Evolutionary conservation across 1,140 invertebrate species (phyloP), one percentile per base, ranked within the genome.

Genomic region (Tetramorium simillimum): DNA sequence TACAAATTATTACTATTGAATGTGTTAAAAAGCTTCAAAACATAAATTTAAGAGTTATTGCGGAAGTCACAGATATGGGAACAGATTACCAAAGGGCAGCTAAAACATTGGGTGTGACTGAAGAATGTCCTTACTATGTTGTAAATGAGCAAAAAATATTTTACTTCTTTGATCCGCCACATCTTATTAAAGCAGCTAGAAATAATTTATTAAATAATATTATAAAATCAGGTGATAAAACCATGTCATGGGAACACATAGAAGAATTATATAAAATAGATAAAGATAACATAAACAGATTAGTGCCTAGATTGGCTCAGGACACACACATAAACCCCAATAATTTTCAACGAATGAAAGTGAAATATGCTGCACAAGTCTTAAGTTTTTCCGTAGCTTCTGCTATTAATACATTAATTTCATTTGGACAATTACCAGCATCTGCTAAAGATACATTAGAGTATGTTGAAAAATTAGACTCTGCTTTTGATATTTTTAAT

Each of bases 371-470:
- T 33, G 28, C 2, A n/a, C n/a, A n/a, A n/a, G n/a, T n/a, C n/a
- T 33, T 2, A 60, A 76, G 56, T 76, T 58, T 43, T 60, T 28
- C 37, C 46, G 73, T 76, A 43, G 73, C 56, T 76, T 76, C 21
- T 43, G 73, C 56, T 60, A 43, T 60, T 43, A 60, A 60, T 60
- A 24, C 16, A 0, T 40, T 76, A 37, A 43, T 60, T 33, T 24
- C 21, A 18, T 37, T 76, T 60, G 73, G 37, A 60, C 53, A 12
- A 28, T 76, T 76, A 9, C 37, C 56, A 2, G 33, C 12, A 60
- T 43, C 56, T 76, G 56, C 37, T 76, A 76, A 58, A 60, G 37
- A 60, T 76, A 73, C 51, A 56, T 75, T 33, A 75, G 73, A 76
- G 46, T 60, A 28, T 76, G 1, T 76, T 60, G 37, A 76, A 60